phyloP scores from a whole-genome alignment of 2,888 invertebrate genomes.

The Hypselothyrea guttata region DNA sequence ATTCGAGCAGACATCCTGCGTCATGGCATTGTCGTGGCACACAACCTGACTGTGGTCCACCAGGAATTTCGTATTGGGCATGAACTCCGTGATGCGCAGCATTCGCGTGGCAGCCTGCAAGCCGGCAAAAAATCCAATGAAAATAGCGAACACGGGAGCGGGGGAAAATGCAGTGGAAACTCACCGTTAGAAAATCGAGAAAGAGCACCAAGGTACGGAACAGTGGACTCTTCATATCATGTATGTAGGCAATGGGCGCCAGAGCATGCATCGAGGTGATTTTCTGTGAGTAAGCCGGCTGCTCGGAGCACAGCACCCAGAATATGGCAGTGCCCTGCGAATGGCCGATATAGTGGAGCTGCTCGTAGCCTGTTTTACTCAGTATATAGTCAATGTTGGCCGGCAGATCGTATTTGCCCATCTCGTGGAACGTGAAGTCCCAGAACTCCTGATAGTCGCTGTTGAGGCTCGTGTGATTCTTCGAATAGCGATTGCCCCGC shows the following conservation, averaged over 20 bases:
- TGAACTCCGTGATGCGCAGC: slow-evolving; percentile 81
- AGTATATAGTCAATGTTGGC: slow-evolving; percentile 90
- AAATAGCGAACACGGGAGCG: background rate
- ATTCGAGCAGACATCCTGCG: slow-evolving; percentile 84
- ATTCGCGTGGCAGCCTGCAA: slow-evolving; percentile 80
- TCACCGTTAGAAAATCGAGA: slow-evolving; percentile 80
- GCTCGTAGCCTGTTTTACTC: slow-evolving; percentile 84
- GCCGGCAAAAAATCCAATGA: background rate
- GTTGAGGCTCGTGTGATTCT: slow-evolving; percentile 80
- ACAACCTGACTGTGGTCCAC: slow-evolving; percentile 81
- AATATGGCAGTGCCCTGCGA: slow-evolving; percentile 86
- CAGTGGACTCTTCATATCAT: slow-evolving; percentile 83
- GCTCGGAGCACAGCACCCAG: slow-evolving; percentile 84
- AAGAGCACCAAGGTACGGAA: slow-evolving; percentile 80
- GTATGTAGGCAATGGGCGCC: slow-evolving; percentile 85
- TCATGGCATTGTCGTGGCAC: slow-evolving; percentile 83
- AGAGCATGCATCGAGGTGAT: slow-evolving; percentile 84
- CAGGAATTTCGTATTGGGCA: slow-evolving; percentile 81
- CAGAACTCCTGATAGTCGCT: slow-evolving; percentile 83
- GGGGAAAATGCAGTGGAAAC: slow-evolving; percentile 14
- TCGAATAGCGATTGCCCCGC: slow-evolving; percentile 82
- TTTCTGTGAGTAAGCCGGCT: slow-evolving; percentile 84
- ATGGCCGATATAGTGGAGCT: slow-evolving; percentile 90
- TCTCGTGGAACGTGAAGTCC: slow-evolving; percentile 88
- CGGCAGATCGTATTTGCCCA: slow-evolving; percentile 90